These are phyloP conservation scores for Jordanella pulchra DNA, from an alignment of 2,797 vertebrate species.

Conservation along the genomic window DNA sequence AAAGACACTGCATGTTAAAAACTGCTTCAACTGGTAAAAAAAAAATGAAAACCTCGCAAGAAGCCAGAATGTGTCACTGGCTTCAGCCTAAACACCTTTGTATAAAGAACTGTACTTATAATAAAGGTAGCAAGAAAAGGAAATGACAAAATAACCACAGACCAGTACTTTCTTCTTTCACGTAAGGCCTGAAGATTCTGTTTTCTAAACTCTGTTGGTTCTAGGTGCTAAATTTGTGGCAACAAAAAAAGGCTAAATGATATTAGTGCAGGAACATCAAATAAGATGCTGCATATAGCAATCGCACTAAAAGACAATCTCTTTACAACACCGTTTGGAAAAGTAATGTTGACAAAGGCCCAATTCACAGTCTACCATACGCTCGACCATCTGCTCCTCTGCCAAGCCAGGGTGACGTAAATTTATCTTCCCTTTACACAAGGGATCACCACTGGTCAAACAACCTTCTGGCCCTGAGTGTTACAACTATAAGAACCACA, in stretches of 20 bases:
- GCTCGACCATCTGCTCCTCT: not conserved
- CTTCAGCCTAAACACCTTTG: not conserved
- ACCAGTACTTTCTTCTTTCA: not conserved
- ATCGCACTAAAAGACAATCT: not conserved
- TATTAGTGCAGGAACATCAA: not conserved
- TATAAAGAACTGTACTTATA: not conserved
- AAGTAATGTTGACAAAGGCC: not conserved
- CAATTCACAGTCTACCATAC: slow-evolving; percentile 2
- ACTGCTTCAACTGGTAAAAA: too few species aligned
- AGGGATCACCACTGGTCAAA: not conserved
- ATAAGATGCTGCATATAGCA: not conserved
- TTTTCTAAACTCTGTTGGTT: not conserved
- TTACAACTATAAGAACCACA: not conserved
- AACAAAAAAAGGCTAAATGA: not conserved
- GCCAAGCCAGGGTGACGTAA: not conserved
- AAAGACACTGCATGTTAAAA: too few species aligned
- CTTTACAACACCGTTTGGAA: not conserved
- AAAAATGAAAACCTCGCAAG: not conserved
- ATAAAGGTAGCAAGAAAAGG: not conserved
- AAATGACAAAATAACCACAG: not conserved
- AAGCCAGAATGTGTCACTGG: not conserved
- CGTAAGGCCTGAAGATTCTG: not conserved
- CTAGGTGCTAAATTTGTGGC: not conserved
- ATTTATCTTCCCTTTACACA: not conserved
- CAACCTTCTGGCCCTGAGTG: not conserved